Conservation (phyloP, 2,113 vertebrate genomes). For the Oenanthe oenanthe region DNA sequence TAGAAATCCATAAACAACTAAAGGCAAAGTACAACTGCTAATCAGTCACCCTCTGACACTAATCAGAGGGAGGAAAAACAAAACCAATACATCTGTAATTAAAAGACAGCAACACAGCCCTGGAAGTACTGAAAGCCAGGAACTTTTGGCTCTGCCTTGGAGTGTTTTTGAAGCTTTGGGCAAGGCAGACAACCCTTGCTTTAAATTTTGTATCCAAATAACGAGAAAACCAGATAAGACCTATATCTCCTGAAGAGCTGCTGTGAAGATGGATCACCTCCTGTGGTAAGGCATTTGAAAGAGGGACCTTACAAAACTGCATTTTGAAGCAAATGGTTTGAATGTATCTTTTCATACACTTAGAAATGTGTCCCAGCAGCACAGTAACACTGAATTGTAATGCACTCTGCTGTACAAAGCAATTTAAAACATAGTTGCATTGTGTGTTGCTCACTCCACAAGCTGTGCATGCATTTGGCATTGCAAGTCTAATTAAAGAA, state of each 20-base stretch:
- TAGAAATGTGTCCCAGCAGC: neutral
- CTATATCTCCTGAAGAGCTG: neutral
- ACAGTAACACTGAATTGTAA: neutral
- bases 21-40: neutral
- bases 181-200: neutral
- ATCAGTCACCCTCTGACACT: neutral
- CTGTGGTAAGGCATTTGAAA: neutral
- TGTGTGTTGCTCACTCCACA: neutral
- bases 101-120: neutral
- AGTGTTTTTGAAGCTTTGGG: neutral
- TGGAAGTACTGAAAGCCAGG: neutral
- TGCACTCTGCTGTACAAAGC: neutral
- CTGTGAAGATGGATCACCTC: neutral
- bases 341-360: neutral
- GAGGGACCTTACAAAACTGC: neutral
- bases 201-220: neutral
- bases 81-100: neutral
- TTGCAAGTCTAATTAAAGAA: conserved; percentile 14
- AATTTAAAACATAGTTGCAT: neutral
- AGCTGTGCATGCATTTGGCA: neutral
- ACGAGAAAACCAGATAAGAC: neutral
- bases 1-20: neutral
- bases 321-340: neutral
- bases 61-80: neutral
- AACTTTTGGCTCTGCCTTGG: neutral